Evolutionary conservation across 2,113 vertebrate species (phyloP), one percentile per base, ranked within the genome.

Genomic region (Climacteris rufus): DNA sequence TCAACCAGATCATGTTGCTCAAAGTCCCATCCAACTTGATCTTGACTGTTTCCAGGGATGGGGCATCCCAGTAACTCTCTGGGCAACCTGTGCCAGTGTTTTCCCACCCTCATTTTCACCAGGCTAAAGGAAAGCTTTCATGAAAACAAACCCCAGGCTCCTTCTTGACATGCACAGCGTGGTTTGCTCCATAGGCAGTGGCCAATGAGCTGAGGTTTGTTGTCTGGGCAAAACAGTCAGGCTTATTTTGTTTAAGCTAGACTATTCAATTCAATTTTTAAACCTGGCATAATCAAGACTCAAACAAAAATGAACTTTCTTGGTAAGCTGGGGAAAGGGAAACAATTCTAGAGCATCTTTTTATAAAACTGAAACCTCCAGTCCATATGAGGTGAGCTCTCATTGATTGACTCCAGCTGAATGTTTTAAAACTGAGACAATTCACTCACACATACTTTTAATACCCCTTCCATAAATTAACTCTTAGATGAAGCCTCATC

Each of bases 1-100:
- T n/a, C 74, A 61, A 20, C 3, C 12, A 54, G 24, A 54, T 11
- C 0, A 0, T 27, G 18, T 9, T 39, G 22, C 40, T 54, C 6
- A 70, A 47, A 79, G n/a, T n/a, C 16, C 24, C 23, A 21, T 35
- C 40, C 49, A n/a, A 8, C 20, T 10, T 35, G 19, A 9, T n/a
- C 9, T 13, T 47, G 19, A 21, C 15, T 47, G 10, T n/a, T 70
- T 35, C 24, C 20, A 35, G n/a, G 20, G 13, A 10, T 21, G 39
- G 9, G 22, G 24, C 37, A 19, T 39, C 13, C 19, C 30, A 47
- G 10, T 39, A 50, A 39, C 24, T n/a, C n/a, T 39, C 47, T 30
- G 30, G n/a, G 28, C n/a, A 45, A 11, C 3, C 4, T 53, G 8
- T n/a, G 39, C 13, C 74, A 30, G 23, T 21, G 15, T 53, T 87